Conservation (phyloP, 2,113 vertebrate species). For the Vombatus ursinus region DNA sequence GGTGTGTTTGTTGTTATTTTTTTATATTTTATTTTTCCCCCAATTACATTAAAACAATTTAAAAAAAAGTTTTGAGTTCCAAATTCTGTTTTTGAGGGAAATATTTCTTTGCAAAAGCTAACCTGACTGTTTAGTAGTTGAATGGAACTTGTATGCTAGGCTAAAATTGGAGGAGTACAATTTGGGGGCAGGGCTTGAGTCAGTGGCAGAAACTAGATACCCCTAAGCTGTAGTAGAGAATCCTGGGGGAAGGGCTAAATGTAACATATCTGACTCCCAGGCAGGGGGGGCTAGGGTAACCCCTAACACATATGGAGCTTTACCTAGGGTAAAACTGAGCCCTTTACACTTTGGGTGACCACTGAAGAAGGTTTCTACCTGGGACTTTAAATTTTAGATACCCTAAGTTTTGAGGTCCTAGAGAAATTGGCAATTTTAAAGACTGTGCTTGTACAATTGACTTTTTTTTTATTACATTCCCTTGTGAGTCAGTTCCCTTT, state of each 20-base stretch:
- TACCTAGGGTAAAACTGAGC: not conserved
- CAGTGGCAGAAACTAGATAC: not conserved
- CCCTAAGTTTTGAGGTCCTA: not conserved
- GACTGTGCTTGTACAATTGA: not conserved
- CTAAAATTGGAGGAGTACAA: not conserved
- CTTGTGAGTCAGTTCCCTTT: not conserved
- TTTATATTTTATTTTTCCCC: not conserved
- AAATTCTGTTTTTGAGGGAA: not conserved
- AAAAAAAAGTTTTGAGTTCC: not conserved
- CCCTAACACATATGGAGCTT: not conserved
- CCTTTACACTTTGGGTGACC: not conserved
- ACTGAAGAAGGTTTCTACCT: not conserved
- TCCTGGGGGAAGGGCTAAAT: not conserved
- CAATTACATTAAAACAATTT: not conserved
- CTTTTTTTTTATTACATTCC: not conserved
- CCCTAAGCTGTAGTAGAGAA: not conserved
- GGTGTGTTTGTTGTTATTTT: not conserved
- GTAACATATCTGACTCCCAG: not conserved
- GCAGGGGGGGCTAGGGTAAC: not conserved
- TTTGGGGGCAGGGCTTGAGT: not conserved
- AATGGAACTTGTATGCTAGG: not conserved
- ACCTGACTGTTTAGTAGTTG: not conserved
- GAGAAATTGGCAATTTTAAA: not conserved
- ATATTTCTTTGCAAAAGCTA: not conserved
- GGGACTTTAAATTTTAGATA: not conserved